These are phyloP conservation scores for Tortricodes alternella DNA, from an alignment of 2,888 invertebrate genomes.

Conservation along the genomic window DNA sequence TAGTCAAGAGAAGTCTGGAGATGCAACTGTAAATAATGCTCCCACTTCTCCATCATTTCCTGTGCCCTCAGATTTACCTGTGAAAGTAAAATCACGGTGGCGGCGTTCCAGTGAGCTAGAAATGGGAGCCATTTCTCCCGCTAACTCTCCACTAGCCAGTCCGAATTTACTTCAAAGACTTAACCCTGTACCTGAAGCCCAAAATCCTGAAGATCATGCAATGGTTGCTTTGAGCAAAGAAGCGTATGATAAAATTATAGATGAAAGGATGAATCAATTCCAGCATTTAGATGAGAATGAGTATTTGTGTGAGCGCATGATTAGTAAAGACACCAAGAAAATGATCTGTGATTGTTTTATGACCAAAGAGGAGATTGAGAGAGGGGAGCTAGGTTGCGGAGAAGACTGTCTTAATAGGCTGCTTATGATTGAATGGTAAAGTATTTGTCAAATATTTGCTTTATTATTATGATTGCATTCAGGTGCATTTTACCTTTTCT, in stretches of 20 bases:
- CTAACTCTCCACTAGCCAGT: conserved; percentile 67
- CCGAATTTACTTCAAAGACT: conserved; percentile 61
- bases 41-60: conserved; percentile 71
- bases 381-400: conserved; percentile 94
- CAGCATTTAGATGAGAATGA: conserved; percentile 92
- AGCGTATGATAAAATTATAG: conserved; percentile 76
- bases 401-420: conserved; percentile 98
- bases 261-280: conserved; percentile 87
- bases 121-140: conserved; percentile 80
- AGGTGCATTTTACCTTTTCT: background rate
- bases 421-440: conserved; percentile 98
- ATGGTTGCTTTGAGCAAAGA: conserved; percentile 59
- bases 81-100: conserved; percentile 91
- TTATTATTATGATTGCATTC: background rate
- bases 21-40: conserved; percentile 49
- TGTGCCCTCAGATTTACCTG: conserved; percentile 84
- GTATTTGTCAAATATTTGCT: conserved; percentile 11
- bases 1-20: conserved; percentile 67
- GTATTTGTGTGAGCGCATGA: conserved; percentile 91
- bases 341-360: conserved; percentile 98
- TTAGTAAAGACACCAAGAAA: conserved; percentile 94
- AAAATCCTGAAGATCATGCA: conserved; percentile 47
- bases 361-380: conserved; percentile 92
- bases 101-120: conserved; percentile 89
- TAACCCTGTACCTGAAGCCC: conserved; percentile 50